Conservation (phyloP, 1,140 invertebrate genomes). For the Penaeus japonicus region DNA sequence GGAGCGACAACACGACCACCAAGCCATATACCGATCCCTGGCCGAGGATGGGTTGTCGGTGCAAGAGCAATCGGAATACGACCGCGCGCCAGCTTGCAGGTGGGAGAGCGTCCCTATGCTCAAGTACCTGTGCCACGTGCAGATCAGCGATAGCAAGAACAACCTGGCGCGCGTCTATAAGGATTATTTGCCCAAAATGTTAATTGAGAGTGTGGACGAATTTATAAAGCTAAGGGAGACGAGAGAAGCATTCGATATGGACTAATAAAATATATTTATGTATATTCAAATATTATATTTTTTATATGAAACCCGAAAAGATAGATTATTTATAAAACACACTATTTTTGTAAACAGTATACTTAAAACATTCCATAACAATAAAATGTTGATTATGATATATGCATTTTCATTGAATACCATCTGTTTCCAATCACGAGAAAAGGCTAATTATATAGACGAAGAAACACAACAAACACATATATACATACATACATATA, state of each 20-base stretch:
- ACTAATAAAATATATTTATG: too few relatives aligned
- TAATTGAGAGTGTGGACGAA: not conserved
- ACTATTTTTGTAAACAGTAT: too few relatives aligned
- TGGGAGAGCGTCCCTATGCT: conserved; percentile 1
- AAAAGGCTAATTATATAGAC: too few relatives aligned
- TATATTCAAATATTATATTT: too few relatives aligned
- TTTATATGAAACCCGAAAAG: too few relatives aligned
- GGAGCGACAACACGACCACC: not conserved
- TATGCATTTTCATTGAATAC: too few relatives aligned
- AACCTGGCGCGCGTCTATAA: not conserved
- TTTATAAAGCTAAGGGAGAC: not conserved
- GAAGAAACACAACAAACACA: too few relatives aligned
- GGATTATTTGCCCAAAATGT: not conserved
- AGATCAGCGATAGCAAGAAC: not conserved
- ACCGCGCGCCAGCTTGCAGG: not conserved
- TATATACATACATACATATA: too few relatives aligned
- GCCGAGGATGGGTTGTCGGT: not conserved
- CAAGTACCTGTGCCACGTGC: not conserved
- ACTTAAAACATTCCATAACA: too few relatives aligned
- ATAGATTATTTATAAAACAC: too few relatives aligned
- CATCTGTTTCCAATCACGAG: too few relatives aligned
- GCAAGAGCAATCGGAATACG: not conserved
- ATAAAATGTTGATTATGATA: too few relatives aligned
- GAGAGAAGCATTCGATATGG: not conserved
- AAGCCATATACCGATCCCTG: not conserved